phyloP scores from a whole-genome alignment of 1,140 invertebrate species.

The Hycleus cichorii region DNA sequence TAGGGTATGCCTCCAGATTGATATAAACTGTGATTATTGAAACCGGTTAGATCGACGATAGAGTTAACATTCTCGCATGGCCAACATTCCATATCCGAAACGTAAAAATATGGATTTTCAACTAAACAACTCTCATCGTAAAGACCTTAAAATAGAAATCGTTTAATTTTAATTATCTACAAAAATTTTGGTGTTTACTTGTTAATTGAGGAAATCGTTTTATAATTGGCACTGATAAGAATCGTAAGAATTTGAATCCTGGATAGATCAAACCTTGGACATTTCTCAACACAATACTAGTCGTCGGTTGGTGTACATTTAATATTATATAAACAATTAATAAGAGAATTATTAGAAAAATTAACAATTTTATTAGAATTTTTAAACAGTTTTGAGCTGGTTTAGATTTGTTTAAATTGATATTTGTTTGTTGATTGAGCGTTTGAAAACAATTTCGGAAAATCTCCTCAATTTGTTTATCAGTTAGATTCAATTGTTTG shows the following conservation, averaged over 20 bases:
- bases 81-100: constrained; percentile 68
- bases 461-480: constrained; percentile 30
- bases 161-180: neutral
- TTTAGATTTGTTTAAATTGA: neutral
- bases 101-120: constrained; percentile 66
- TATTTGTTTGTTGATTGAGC: constrained; percentile 7
- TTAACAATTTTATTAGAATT: constrained; percentile 21
- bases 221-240: constrained; percentile 45
- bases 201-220: constrained; percentile 43
- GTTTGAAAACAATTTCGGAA: constrained; percentile 30
- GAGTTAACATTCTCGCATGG: constrained; percentile 59
- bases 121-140: constrained; percentile 73
- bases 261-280: constrained; percentile 47
- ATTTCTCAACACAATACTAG: constrained; percentile 41
- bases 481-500: constrained; percentile 29
- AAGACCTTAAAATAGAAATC: constrained; percentile 51
- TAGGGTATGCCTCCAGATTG: constrained; percentile 32
- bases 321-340: constrained; percentile 35
- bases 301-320: constrained; percentile 40
- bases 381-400: constrained; percentile 18
- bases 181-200: constrained; percentile 16
- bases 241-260: constrained; percentile 45
- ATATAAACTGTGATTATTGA: constrained; percentile 29
- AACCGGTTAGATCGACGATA: constrained; percentile 41
- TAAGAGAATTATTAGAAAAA: constrained; percentile 22